Conservation (phyloP, 2,888 invertebrate genomes). For the Morpho helenor region DNA sequence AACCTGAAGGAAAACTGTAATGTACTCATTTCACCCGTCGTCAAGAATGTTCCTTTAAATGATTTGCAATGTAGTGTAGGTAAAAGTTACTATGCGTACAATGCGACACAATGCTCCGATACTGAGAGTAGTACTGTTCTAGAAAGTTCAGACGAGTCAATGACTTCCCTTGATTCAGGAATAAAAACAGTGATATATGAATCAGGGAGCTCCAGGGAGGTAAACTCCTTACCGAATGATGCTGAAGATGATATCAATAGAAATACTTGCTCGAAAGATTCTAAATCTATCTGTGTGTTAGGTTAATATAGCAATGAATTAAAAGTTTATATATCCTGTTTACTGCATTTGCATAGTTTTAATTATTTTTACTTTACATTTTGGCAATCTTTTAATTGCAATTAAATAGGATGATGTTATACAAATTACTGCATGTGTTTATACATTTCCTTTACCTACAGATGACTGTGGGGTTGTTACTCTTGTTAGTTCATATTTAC, state of each 20-base stretch:
- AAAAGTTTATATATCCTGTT: not conserved
- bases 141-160: conserved; percentile 22
- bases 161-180: conserved; percentile 34
- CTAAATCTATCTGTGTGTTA: conserved; percentile 25
- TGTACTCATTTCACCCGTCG: not conserved
- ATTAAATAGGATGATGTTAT: too few species aligned
- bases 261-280: conserved; percentile 10
- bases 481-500: too few species aligned
- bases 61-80: not conserved
- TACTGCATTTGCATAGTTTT: too few species aligned
- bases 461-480: too few species aligned
- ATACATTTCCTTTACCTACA: too few species aligned
- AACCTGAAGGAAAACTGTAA: not conserved
- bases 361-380: too few species aligned
- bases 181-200: conserved; percentile 38
- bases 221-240: conserved; percentile 12
- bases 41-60: not conserved
- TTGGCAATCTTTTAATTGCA: too few species aligned
- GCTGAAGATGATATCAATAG: conserved; percentile 11
- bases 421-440: too few species aligned
- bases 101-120: conserved; percentile 6
- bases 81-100: not conserved
- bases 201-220: conserved; percentile 23
- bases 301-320: conserved; percentile 4
- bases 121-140: conserved; percentile 3